Evolutionary conservation across 2,113 vertebrate genomes (phyloP).

Genomic region (Rhipidura dahli): DNA sequence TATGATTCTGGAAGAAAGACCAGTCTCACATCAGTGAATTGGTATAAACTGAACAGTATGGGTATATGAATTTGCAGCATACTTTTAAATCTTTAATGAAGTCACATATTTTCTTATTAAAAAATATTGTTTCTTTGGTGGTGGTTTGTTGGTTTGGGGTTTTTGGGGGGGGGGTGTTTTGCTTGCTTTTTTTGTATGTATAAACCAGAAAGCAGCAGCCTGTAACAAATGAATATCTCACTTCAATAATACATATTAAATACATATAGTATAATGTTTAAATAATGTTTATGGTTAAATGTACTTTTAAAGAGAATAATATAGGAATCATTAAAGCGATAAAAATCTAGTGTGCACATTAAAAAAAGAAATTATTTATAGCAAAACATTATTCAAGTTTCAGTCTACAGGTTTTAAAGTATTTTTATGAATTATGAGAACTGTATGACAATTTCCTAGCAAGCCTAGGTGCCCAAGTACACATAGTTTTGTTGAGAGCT

Average conservation of each 20-base stretch:
- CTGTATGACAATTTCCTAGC: neutral
- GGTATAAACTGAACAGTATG: neutral
- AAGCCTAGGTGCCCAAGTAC: neutral
- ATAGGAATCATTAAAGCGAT: neutral
- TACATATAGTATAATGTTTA: neutral
- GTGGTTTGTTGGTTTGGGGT: neutral
- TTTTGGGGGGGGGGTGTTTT: neutral
- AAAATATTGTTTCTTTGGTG: neutral
- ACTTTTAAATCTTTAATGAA: neutral
- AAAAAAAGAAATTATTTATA: neutral
- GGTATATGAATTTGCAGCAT: neutral
- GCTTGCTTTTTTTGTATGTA: neutral
- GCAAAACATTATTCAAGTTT: neutral
- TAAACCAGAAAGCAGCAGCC: neutral
- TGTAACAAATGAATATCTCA: neutral
- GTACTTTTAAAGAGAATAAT: neutral
- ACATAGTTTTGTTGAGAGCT: neutral
- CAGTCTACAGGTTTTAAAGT: neutral
- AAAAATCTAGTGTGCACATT: neutral
- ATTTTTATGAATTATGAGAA: neutral
- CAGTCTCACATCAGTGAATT: neutral
- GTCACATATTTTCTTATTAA: neutral
- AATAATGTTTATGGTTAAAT: neutral
- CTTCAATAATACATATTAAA: neutral
- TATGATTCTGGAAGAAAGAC: neutral